These are phyloP conservation scores for Motacilla alba DNA, from an alignment of 2,113 vertebrate genomes.

Conservation along the genomic window DNA sequence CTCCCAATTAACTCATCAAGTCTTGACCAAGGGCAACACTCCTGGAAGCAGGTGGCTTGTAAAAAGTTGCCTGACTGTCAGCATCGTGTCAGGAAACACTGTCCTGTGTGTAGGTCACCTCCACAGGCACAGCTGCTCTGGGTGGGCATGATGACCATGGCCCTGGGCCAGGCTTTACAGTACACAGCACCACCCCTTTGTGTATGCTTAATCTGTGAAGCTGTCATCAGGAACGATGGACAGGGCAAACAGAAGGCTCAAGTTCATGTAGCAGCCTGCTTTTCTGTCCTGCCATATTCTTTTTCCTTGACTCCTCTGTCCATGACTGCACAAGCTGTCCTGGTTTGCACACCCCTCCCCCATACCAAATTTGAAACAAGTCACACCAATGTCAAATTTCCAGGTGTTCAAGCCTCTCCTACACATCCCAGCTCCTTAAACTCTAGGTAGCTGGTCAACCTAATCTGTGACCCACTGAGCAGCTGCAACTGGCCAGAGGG, in stretches of 20 bases:
- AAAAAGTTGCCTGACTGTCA: neutral
- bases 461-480: neutral
- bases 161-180: neutral
- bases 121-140: neutral
- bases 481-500: neutral
- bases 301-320: neutral
- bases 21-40: neutral
- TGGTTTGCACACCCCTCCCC: neutral
- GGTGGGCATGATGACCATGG: neutral
- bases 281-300: neutral
- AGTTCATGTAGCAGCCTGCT: neutral
- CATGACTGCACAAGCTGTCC: neutral
- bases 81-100: neutral
- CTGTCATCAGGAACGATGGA: neutral
- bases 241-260: neutral
- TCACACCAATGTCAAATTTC: neutral
- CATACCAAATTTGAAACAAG: neutral
- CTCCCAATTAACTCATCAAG: neutral
- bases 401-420: neutral
- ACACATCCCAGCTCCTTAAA: neutral
- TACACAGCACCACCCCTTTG: fast-evolving
- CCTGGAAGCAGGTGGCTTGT: neutral
- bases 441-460: neutral
- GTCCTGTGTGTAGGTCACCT: neutral
- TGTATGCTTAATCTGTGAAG: neutral